Percentiles rank a stretch among this genome's conserved stretches.
phyloP scores from a whole-genome alignment of 1,140 invertebrate genomes.

The Nylanderia fulva region DNA sequence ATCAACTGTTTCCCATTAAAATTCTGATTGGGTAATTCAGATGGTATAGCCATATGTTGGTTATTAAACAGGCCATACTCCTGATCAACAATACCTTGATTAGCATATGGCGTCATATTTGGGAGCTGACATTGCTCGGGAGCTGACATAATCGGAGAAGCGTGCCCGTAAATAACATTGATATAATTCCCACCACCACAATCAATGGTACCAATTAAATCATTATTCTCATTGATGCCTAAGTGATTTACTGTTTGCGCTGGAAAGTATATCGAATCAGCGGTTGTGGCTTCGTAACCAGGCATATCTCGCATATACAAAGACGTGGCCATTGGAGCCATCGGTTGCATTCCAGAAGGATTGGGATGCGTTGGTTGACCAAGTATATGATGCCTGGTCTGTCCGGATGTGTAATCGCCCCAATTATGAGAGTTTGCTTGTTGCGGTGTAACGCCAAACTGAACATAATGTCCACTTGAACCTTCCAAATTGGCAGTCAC shows the following conservation, averaged over 20 bases:
- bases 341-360: slow-evolving; percentile 76
- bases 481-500: slow-evolving; percentile 88
- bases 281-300: slow-evolving; percentile 70
- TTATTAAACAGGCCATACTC: slow-evolving; percentile 83
- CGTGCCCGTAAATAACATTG: slow-evolving; percentile 84
- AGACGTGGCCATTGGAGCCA: slow-evolving; percentile 79
- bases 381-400: slow-evolving; percentile 76
- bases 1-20: slow-evolving; percentile 87
- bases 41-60: slow-evolving; percentile 75
- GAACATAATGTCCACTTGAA: slow-evolving; percentile 87
- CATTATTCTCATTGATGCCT: slow-evolving; percentile 83
- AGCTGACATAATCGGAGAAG: slow-evolving; percentile 82
- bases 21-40: slow-evolving; percentile 75
- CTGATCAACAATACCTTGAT: slow-evolving; percentile 79
- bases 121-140: slow-evolving; percentile 81
- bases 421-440: slow-evolving; percentile 80
- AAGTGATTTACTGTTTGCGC: slow-evolving; percentile 81
- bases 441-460: slow-evolving; percentile 85
- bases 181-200: slow-evolving; percentile 85
- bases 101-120: slow-evolving; percentile 77
- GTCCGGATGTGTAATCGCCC: slow-evolving; percentile 79
- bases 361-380: slow-evolving; percentile 70
- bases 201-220: slow-evolving; percentile 84
- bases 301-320: slow-evolving; percentile 80
- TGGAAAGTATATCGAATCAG: slow-evolving; percentile 81